Evolutionary conservation across 2,888 invertebrate species (phyloP).

Genomic region (Ochlodes sylvanus): DNA sequence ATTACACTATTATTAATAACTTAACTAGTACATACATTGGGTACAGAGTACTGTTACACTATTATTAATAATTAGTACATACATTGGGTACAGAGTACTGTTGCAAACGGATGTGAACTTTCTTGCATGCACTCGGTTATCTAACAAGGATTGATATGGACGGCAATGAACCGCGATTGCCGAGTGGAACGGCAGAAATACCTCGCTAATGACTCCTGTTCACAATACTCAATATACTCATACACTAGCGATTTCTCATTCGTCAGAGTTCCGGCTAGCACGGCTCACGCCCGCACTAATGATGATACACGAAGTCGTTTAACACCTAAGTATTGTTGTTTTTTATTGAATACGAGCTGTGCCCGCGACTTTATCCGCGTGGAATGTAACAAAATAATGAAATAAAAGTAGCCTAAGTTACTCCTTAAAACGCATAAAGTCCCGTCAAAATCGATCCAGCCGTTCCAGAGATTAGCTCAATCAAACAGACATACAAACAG

Average conservation of each 20-base stretch:
- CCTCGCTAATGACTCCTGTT: constrained; percentile 46
- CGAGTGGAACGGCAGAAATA: constrained; percentile 45
- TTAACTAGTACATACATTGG: too few species aligned
- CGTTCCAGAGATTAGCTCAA: too few species aligned
- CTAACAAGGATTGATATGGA: constrained; percentile 43
- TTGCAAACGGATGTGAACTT: constrained; percentile 46
- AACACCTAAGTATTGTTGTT: constrained; percentile 6
- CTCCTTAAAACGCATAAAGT: too few species aligned
- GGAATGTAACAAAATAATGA: too few species aligned
- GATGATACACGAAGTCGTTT: constrained; percentile 14
- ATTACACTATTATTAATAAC: too few species aligned
- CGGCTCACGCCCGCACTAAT: constrained; percentile 22
- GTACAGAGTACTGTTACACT: too few species aligned
- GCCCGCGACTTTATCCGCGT: too few species aligned
- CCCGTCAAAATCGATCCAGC: too few species aligned
- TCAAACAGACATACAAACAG: too few species aligned
- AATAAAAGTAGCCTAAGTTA: too few species aligned
- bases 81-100: constrained; percentile 11
- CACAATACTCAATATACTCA: constrained; percentile 38
- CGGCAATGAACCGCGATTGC: constrained; percentile 48
- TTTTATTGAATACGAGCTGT: too few species aligned
- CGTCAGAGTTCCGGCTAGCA: constrained; percentile 61
- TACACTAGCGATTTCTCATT: constrained; percentile 42
- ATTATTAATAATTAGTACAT: too few species aligned
- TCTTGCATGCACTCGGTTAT: constrained; percentile 44